A percentile compares a stretch with the other conserved stretches of the same genome.
phyloP scores from a whole-genome alignment of 2,113 vertebrate genomes.

The Sinocyclocheilus anophthalmus region DNA sequence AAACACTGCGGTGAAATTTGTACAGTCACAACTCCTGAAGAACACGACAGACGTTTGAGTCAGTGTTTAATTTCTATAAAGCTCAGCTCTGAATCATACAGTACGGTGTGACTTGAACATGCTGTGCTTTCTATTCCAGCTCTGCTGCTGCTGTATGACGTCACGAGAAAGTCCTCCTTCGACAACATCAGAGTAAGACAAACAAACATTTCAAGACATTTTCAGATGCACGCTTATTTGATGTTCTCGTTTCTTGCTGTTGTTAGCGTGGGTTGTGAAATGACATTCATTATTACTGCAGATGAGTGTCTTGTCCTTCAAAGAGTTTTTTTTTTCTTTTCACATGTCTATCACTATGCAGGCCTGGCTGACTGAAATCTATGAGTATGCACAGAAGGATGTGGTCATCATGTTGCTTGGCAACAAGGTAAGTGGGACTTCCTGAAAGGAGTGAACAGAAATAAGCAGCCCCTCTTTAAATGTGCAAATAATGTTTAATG shows the following conservation, averaged over 20 bases:
- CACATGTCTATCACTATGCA: slow-evolving; percentile 57
- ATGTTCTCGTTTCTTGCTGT: not conserved
- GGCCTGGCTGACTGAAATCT: slow-evolving; percentile 87
- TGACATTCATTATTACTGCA: not conserved
- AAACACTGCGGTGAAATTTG: not conserved
- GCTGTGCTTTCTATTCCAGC: slow-evolving; percentile 74
- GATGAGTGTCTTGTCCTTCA: not conserved
- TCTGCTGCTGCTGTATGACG: slow-evolving; percentile 93
- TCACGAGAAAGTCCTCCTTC: slow-evolving; percentile 93
- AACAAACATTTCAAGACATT: not conserved
- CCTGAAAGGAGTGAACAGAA: slow-evolving; percentile 62
- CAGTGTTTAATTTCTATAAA: not conserved
- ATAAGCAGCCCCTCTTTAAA: slow-evolving; percentile 39
- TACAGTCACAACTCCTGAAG: not conserved
- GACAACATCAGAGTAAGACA: slow-evolving; percentile 93
- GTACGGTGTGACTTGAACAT: slow-evolving; percentile 11
- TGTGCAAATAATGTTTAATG: not conserved
- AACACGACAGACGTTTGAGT: not conserved
- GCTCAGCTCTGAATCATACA: not conserved
- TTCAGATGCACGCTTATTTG: not conserved
- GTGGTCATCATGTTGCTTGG: slow-evolving; percentile 99
- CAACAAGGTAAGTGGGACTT: slow-evolving; percentile 87
- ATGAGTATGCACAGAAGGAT: slow-evolving; percentile 94
- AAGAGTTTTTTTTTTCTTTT: slow-evolving; percentile 14
- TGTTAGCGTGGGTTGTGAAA: not conserved